phyloP scores from a whole-genome alignment of 2,113 vertebrate genomes.

The Nothoprocta pentlandii region DNA sequence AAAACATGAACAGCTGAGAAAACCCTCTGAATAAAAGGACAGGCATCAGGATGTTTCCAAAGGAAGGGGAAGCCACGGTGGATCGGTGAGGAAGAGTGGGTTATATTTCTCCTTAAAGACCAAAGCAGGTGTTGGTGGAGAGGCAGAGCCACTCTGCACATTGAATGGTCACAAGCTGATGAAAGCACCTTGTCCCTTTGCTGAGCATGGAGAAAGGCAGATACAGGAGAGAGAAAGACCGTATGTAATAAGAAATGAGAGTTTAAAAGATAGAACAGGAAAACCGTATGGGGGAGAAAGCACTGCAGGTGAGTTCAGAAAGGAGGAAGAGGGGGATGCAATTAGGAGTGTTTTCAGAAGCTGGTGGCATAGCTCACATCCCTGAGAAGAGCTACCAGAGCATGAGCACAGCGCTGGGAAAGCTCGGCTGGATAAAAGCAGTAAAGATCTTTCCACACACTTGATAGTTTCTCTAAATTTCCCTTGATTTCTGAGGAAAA shows the following conservation, averaged over 20 bases:
- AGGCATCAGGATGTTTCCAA: not conserved
- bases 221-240: not conserved
- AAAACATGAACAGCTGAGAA: not conserved
- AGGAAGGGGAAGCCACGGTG: not conserved
- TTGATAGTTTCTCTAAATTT: not conserved
- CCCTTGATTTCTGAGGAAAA: not conserved
- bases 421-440: not conserved
- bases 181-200: not conserved
- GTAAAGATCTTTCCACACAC: not conserved
- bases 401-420: not conserved
- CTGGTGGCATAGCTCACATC: not conserved
- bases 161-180: rapidly evolving
- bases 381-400: not conserved
- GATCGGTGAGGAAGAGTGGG: not conserved
- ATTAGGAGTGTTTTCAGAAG: slow-evolving; percentile 1
- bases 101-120: not conserved
- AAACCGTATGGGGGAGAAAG: not conserved
- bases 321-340: not conserved
- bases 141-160: not conserved
- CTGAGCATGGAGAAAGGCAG: not conserved
- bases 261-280: not conserved
- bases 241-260: not conserved
- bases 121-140: not conserved
- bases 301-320: not conserved
- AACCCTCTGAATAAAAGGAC: not conserved